phyloP scores from a whole-genome alignment of 2,888 invertebrate species.

The Nemotelus pantherinus region DNA sequence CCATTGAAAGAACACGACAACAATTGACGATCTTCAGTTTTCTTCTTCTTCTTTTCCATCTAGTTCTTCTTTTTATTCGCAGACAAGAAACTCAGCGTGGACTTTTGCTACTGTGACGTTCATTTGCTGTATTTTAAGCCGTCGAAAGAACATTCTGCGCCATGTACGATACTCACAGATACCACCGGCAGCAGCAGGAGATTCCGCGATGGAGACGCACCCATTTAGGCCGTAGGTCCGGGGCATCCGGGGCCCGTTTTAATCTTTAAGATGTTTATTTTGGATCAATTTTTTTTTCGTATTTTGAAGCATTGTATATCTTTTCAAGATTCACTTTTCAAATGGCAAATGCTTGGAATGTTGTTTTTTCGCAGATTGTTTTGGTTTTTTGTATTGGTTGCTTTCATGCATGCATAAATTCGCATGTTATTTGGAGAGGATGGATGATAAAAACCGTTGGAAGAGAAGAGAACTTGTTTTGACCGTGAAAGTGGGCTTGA shows the following conservation, averaged over 20 bases:
- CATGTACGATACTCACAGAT: neutral
- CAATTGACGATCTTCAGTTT: too few species aligned
- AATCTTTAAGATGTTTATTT: neutral
- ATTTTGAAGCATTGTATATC: neutral
- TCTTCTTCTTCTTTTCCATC: too few species aligned
- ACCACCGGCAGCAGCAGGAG: neutral
- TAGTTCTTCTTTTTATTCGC: too few species aligned
- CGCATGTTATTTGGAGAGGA: neutral
- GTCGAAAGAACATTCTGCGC: neutral
- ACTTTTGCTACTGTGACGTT: slow-evolving; percentile 29
- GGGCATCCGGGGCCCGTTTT: neutral
- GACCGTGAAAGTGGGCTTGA: neutral
- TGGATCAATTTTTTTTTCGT: neutral
- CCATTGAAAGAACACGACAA: too few species aligned
- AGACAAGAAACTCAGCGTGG: neutral
- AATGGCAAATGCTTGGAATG: neutral
- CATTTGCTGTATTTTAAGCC: neutral
- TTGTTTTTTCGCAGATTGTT: neutral
- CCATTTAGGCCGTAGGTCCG: neutral
- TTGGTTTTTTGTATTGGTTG: neutral
- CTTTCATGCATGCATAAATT: neutral
- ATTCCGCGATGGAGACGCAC: neutral
- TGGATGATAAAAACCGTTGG: neutral
- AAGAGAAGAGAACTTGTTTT: neutral
- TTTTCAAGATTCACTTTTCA: slow-evolving; percentile 14